phyloP scores from a whole-genome alignment of 2,113 vertebrate species.

The Gulo gulo region DNA sequence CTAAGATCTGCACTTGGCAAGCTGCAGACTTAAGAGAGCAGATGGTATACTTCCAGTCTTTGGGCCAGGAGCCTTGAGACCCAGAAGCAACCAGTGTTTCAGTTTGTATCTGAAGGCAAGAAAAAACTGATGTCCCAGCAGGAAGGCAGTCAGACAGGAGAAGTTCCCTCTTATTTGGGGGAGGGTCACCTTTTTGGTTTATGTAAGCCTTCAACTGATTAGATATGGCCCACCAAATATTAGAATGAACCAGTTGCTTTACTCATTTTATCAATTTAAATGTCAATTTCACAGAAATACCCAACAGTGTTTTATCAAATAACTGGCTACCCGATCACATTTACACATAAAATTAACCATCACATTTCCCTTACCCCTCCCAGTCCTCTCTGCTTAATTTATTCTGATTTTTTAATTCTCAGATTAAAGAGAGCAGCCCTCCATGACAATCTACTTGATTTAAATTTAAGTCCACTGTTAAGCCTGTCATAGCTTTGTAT shows the following conservation, averaged over 20 bases:
- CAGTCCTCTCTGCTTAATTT: not conserved
- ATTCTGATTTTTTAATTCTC: not conserved
- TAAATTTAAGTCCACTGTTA: not conserved
- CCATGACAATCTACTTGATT: not conserved
- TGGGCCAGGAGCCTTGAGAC: not conserved
- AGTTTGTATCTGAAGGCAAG: not conserved
- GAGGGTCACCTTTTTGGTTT: not conserved
- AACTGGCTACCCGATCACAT: not conserved
- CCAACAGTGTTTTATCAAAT: not conserved
- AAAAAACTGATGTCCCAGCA: not conserved
- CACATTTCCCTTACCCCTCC: not conserved
- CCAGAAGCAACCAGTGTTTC: too few species aligned
- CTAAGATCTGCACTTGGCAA: not conserved
- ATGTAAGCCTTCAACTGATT: not conserved
- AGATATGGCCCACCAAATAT: not conserved
- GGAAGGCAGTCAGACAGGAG: not conserved
- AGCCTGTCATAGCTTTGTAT: not conserved
- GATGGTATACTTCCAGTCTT: not conserved
- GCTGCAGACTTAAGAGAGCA: not conserved
- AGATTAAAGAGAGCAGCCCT: not conserved
- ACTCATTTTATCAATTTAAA: not conserved
- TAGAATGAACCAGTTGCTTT: not conserved
- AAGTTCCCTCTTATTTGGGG: not conserved
- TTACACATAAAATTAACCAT: not conserved
- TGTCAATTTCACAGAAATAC: not conserved